A percentile compares a stretch with the other conserved stretches of the same genome.
phyloP scores from a whole-genome alignment of 1,140 invertebrate species.

The Drosophila lini region DNA sequence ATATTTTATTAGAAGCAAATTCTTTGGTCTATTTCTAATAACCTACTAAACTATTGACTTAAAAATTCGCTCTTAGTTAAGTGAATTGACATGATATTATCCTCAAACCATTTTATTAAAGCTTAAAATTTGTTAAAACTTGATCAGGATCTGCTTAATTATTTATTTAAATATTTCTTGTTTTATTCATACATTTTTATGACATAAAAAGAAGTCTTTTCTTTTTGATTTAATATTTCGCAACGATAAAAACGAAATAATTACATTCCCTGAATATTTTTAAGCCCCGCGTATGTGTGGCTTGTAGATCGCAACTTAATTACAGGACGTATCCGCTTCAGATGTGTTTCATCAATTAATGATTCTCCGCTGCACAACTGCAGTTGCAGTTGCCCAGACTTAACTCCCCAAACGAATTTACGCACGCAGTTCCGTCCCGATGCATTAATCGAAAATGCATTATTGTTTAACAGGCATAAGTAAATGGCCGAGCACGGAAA shows the following conservation, averaged over 20 bases:
- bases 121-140: background rate
- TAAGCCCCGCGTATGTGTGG: too few relatives aligned
- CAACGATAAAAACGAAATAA: background rate
- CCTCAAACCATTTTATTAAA: background rate
- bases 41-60: background rate
- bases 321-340: constrained; percentile 22
- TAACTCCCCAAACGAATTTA: constrained; percentile 2
- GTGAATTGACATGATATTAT: background rate
- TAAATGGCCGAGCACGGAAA: constrained; percentile 37
- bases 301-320: constrained; percentile 15
- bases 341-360: constrained; percentile 31
- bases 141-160: rapidly evolving
- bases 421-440: constrained; percentile 4
- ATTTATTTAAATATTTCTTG: background rate
- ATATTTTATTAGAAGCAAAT: background rate
- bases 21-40: background rate
- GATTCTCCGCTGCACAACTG: constrained; percentile 31
- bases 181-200: background rate
- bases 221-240: background rate
- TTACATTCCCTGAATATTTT: background rate
- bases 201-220: rapidly evolving
- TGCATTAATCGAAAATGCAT: constrained; percentile 51
- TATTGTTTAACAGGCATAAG: constrained; percentile 58
- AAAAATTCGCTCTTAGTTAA: background rate
- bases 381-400: constrained; percentile 1